These are phyloP conservation scores for Ischnus inquisitorius DNA, from an alignment of 2,888 invertebrate species.

Conservation along the genomic window DNA sequence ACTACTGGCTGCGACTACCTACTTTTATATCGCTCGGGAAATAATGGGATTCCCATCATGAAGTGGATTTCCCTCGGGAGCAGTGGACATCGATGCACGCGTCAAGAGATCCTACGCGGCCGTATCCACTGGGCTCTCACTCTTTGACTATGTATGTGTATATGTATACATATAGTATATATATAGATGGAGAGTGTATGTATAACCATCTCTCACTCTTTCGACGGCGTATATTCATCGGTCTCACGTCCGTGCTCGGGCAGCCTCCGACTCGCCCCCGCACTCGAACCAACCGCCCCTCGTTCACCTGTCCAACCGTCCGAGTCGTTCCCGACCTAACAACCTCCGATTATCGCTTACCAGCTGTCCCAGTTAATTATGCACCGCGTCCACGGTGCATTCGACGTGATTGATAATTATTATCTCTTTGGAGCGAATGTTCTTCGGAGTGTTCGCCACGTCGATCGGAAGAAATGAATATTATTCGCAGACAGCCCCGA, in stretches of 20 bases:
- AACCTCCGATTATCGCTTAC: constrained; percentile 72
- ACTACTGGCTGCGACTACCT: constrained; percentile 76
- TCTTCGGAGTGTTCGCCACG: background rate
- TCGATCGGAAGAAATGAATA: constrained; percentile 26
- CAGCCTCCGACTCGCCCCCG: constrained; percentile 50
- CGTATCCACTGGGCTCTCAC: constrained; percentile 56
- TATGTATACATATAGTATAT: background rate
- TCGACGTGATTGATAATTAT: constrained; percentile 69
- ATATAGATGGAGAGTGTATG: constrained; percentile 16
- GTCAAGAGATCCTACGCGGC: constrained; percentile 80
- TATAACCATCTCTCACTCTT: constrained; percentile 70
- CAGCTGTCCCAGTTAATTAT: constrained; percentile 71
- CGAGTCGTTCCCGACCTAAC: constrained; percentile 65
- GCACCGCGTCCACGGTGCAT: constrained; percentile 53
- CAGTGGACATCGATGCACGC: constrained; percentile 81
- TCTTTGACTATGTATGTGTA: constrained; percentile 20
- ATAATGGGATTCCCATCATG: constrained; percentile 86
- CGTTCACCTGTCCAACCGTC: constrained; percentile 70
- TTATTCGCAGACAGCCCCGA: background rate
- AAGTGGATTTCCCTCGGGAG: constrained; percentile 85
- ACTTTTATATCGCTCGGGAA: constrained; percentile 77
- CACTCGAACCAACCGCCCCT: constrained; percentile 60
- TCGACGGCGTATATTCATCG: constrained; percentile 64
- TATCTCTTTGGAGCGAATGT: constrained; percentile 19
- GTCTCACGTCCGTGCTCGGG: constrained; percentile 67